Percentiles rank a stretch among this genome's conserved stretches.
Conservation (phyloP, 2,113 vertebrate species). For the Bettongia penicillata region DNA sequence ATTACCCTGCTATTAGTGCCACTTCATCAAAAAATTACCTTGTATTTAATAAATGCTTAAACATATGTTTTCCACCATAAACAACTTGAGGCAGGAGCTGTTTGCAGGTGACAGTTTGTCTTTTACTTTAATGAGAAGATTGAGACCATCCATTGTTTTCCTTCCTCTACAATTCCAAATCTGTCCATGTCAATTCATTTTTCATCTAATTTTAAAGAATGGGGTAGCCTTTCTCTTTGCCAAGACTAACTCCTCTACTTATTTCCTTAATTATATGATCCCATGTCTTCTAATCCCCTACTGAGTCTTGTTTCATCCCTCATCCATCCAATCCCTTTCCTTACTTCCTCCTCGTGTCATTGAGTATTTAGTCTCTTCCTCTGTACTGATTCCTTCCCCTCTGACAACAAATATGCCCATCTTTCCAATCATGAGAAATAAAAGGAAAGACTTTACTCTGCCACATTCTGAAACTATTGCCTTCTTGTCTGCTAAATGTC, state of each 20-base stretch:
- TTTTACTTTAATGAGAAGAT: background rate
- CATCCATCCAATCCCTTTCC: background rate
- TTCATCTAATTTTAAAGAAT: background rate
- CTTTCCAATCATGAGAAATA: background rate
- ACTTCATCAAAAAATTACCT: background rate
- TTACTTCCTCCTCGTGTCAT: background rate
- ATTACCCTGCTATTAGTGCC: background rate
- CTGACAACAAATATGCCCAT: background rate
- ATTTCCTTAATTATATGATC: background rate
- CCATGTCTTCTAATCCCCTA: background rate
- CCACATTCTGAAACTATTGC: background rate
- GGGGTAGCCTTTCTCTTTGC: background rate
- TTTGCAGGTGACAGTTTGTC: background rate
- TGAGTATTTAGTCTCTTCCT: background rate
- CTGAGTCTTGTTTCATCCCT: background rate
- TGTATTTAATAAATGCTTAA: background rate
- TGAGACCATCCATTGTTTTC: background rate
- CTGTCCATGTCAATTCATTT: background rate
- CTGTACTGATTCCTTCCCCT: background rate
- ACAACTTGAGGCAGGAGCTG: background rate
- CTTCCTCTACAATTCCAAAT: background rate
- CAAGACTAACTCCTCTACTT: background rate
- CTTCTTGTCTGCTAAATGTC: background rate
- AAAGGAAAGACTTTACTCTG: too few relatives aligned
- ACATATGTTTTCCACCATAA: background rate